These are phyloP conservation scores for Pseudoips prasinana DNA, from an alignment of 2,888 invertebrate species.

Conservation along the genomic window DNA sequence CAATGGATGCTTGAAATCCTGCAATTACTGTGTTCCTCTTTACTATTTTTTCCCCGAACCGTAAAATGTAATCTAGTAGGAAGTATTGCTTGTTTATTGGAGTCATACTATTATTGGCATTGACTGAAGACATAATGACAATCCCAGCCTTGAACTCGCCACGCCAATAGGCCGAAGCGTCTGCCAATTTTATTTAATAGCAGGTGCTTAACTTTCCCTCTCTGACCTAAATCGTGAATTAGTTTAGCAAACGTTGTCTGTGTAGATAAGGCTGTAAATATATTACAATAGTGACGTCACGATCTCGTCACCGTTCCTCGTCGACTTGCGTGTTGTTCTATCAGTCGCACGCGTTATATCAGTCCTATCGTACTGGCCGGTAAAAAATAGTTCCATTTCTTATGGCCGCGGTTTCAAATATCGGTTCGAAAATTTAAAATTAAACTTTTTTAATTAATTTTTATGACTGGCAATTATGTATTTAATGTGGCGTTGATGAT, in stretches of 20 bases:
- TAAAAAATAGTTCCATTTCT: conserved; percentile 14
- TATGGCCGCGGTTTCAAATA: conserved; percentile 1
- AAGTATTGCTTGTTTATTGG: no score
- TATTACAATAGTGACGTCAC: conserved; percentile 53
- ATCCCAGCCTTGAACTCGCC: conserved; percentile 24
- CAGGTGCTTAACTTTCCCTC: conserved; percentile 16
- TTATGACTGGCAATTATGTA: no score
- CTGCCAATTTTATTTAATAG: conserved; percentile 21
- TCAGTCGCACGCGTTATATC: conserved; percentile 49
- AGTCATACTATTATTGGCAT: no score
- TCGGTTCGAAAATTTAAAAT: conserved; percentile 1
- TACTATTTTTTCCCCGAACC: no score
- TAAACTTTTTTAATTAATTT: no score
- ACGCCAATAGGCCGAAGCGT: conserved; percentile 7
- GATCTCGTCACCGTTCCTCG: conserved; percentile 48
- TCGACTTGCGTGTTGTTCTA: conserved; percentile 47
- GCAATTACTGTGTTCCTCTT: no score
- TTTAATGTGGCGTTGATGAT: no score
- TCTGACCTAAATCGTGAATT: conserved; percentile 27
- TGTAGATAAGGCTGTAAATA: conserved; percentile 38
- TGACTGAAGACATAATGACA: no score
- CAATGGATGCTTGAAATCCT: no score
- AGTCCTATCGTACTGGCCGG: conserved; percentile 36
- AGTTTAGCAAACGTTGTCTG: conserved; percentile 12
- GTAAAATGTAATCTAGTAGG: no score